Conservation (phyloP, 2,797 vertebrate species). For the Glossophaga mutica region DNA sequence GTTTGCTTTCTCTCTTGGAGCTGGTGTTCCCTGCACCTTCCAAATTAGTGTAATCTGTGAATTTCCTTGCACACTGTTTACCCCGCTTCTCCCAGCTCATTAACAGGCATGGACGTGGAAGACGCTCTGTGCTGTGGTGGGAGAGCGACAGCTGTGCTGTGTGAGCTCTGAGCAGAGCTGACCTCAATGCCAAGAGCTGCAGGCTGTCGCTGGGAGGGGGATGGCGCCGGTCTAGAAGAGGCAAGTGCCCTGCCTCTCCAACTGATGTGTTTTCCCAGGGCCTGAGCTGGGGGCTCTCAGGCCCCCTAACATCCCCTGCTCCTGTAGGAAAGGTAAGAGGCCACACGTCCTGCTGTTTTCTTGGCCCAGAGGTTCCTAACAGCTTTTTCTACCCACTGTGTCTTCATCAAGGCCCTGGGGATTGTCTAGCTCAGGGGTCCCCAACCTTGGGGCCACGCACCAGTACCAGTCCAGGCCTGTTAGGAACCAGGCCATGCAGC, state of each 20-base stretch:
- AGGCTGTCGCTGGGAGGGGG: not conserved
- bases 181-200: not conserved
- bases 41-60: constrained; percentile 58
- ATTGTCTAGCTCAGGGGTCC: not conserved
- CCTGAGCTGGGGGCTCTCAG: not conserved
- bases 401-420: not conserved
- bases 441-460: not conserved
- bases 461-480: not conserved
- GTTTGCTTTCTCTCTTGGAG: not conserved
- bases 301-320: not conserved
- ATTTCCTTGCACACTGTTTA: not conserved
- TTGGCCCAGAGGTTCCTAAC: not conserved
- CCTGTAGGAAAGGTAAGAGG: not conserved
- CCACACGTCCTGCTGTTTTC: not conserved
- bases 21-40: constrained; percentile 7
- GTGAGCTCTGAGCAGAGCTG: not conserved
- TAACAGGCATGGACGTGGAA: not conserved
- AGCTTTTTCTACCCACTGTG: not conserved
- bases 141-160: not conserved
- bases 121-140: not conserved
- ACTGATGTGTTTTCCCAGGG: not conserved
- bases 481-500: not conserved
- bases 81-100: not conserved
- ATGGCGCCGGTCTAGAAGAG: not conserved
- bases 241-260: not conserved